A percentile compares a stretch with the other conserved stretches of the same genome.
These are phyloP conservation scores for Anneissia japonica DNA, from an alignment of 35 echinoderm and acorn worm species.

Conservation along the genomic window DNA sequence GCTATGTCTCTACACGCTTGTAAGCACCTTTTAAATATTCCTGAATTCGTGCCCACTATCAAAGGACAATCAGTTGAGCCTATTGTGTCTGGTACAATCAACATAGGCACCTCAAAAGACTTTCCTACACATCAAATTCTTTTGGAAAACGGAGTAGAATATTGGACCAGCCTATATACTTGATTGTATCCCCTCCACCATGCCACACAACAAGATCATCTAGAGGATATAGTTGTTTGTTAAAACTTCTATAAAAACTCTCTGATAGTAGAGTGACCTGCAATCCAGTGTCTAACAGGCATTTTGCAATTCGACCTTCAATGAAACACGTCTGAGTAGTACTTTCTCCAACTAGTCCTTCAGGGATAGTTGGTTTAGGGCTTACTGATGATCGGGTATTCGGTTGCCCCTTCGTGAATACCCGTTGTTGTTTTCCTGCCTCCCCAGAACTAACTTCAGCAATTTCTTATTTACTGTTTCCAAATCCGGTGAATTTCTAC, in stretches of 20 bases:
- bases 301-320: background rate
- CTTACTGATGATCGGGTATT: conserved; percentile 3
- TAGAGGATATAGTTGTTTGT: conserved; percentile 23
- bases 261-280: conserved; percentile 49
- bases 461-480: conserved; percentile 26
- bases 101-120: conserved; percentile 5
- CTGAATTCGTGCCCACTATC: conserved; percentile 46
- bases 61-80: background rate
- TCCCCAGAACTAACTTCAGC: conserved; percentile 19
- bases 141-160: conserved; percentile 3
- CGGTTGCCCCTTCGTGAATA: conserved; percentile 26
- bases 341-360: conserved; percentile 38
- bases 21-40: conserved; percentile 32
- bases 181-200: conserved; percentile 53
- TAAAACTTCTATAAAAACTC: conserved; percentile 26
- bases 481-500: background rate
- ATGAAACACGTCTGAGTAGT: conserved; percentile 7
- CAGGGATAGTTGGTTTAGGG: conserved; percentile 11
- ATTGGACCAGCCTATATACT: conserved; percentile 46
- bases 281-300: conserved; percentile 52
- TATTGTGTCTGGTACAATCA: conserved; percentile 46
- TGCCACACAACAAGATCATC: conserved; percentile 43
- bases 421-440: conserved; percentile 44
- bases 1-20: conserved; percentile 21
- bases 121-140: conserved; percentile 11